Percentiles rank a stretch among this genome's conserved stretches.
phyloP scores from a whole-genome alignment of 2,888 invertebrate species.

The Cataglyphis albicans region DNA sequence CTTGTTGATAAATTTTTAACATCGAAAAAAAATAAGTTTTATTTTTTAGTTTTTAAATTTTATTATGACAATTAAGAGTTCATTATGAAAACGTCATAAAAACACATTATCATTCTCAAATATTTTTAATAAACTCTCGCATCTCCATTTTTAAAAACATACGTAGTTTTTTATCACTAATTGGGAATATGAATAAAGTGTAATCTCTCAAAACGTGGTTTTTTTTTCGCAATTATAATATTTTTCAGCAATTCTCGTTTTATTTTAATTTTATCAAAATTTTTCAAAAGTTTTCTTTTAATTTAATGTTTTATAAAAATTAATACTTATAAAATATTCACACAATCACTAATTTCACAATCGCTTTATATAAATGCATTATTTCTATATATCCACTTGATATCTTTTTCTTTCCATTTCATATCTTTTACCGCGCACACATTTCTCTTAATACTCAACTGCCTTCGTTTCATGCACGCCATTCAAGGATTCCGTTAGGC shows the following conservation, averaged over 20 bases:
- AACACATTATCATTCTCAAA: background rate
- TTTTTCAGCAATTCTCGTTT: conserved; percentile 1
- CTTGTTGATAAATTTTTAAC: background rate
- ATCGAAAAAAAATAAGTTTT: background rate
- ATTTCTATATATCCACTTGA: background rate
- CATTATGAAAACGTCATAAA: background rate
- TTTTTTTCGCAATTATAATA: background rate
- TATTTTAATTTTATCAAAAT: background rate
- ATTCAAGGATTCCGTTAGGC: conserved; percentile 16
- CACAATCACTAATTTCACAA: background rate
- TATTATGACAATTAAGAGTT: background rate
- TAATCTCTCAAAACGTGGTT: background rate
- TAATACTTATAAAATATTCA: background rate
- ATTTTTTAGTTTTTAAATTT: too few species aligned
- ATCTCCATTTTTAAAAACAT: background rate
- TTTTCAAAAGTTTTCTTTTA: background rate
- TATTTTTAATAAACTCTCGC: background rate
- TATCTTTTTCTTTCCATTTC: background rate
- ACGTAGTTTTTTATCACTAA: background rate
- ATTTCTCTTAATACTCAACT: background rate
- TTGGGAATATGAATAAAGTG: conserved; percentile 8
- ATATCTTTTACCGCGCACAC: background rate
- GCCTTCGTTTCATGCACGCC: conserved; percentile 2
- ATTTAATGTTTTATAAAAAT: background rate
- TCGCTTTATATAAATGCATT: background rate